Conservation (phyloP, 2,888 invertebrate genomes). For the Conomelus anceps region DNA sequence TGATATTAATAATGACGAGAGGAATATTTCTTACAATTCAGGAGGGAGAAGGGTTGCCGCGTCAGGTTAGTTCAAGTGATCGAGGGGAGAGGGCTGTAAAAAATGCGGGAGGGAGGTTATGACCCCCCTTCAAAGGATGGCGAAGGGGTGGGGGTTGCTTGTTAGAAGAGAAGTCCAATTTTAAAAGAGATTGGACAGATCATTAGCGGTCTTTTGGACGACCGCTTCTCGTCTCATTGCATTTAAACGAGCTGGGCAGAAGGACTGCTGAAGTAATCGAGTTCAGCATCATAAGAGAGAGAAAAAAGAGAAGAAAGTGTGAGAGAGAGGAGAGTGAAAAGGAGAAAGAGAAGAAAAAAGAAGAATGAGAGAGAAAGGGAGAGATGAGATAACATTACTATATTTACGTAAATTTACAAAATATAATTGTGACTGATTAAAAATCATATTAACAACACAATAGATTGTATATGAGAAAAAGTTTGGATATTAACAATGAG, state of each 20-base stretch:
- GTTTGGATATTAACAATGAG: too few relatives aligned
- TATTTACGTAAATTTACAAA: too few relatives aligned
- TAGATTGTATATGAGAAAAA: too few relatives aligned
- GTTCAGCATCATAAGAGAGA: too few relatives aligned
- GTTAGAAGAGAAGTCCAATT: neutral
- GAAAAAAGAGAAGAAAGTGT: too few relatives aligned
- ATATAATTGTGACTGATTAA: too few relatives aligned
- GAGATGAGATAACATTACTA: too few relatives aligned
- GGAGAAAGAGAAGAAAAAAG: too few relatives aligned
- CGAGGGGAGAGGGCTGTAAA: neutral
- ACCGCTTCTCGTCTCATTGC: neutral
- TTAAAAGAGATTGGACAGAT: neutral
- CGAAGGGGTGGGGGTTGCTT: neutral
- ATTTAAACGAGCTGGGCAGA: neutral
- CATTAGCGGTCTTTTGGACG: neutral
- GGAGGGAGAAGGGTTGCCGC: neutral
- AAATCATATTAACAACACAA: too few relatives aligned
- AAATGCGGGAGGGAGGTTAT: neutral
- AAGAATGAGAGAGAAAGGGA: too few relatives aligned
- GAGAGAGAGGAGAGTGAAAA: too few relatives aligned
- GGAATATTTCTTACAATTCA: neutral
- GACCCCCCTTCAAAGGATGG: too few relatives aligned
- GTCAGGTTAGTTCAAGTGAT: neutral
- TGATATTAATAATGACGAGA: neutral
- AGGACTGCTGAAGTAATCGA: neutral